These are phyloP conservation scores for Chaetops frenatus DNA, from an alignment of 2,113 vertebrate genomes.

Conservation along the genomic window DNA sequence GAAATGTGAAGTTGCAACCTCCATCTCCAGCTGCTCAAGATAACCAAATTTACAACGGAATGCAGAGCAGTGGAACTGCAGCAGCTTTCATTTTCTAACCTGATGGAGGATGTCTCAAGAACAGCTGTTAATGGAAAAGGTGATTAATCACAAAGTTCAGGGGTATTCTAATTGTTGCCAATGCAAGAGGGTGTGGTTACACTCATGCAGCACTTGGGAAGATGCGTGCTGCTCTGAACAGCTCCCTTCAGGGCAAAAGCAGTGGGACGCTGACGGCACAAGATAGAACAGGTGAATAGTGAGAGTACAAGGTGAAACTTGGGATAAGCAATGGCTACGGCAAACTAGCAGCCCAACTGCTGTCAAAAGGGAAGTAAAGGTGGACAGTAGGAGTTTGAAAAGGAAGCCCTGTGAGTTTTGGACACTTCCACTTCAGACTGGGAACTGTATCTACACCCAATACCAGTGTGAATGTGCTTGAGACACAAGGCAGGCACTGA, in stretches of 20 bases:
- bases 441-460: not conserved
- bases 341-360: not conserved
- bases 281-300: not conserved
- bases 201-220: not conserved
- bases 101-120: not conserved
- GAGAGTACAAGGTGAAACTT: not conserved
- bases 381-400: not conserved
- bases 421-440: not conserved
- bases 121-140: not conserved
- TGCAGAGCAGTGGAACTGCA: not conserved
- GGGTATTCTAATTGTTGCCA: not conserved
- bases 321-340: not conserved
- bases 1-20: not conserved
- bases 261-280: not conserved
- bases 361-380: not conserved
- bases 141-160: not conserved
- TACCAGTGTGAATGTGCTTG: not conserved
- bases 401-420: not conserved
- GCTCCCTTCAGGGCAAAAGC: not conserved
- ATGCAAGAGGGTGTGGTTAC: not conserved
- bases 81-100: not conserved
- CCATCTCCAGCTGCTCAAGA: not conserved
- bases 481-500: not conserved
- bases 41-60: not conserved
- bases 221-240: not conserved